These are phyloP conservation scores for Hydrozoanthus tunicans DNA, from an alignment of 64 coral and sea anemone species.

Conservation along the genomic window DNA sequence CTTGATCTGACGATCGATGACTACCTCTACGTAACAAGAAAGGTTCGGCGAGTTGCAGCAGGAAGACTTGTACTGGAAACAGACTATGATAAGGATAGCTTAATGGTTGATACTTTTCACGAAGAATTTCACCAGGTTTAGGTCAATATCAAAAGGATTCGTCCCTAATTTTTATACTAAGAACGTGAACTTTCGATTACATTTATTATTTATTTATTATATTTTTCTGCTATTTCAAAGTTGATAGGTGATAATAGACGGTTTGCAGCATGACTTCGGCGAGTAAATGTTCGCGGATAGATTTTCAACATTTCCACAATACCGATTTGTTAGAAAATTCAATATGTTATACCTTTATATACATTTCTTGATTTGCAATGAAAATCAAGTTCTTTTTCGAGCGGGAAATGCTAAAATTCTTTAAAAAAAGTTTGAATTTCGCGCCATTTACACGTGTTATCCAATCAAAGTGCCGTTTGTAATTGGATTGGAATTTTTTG, in stretches of 20 bases:
- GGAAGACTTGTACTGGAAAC: slow-evolving; percentile 8
- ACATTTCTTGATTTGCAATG: no score
- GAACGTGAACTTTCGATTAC: background rate
- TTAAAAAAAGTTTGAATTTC: background rate
- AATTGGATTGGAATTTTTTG: background rate
- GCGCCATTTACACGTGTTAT: background rate
- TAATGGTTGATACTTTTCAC: slow-evolving; percentile 23
- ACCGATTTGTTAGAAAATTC: no score
- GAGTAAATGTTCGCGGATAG: no score
- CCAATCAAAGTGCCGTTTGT: background rate
- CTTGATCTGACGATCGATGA: slow-evolving; percentile 9
- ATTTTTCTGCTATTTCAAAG: no score
- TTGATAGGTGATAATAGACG: no score
- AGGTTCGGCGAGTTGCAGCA: slow-evolving; percentile 9
- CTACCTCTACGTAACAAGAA: background rate
- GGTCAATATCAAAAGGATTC: background rate
- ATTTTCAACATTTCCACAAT: no score
- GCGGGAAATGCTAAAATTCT: no score
- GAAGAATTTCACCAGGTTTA: slow-evolving; percentile 5
- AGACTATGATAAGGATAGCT: slow-evolving; percentile 17
- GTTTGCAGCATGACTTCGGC: no score
- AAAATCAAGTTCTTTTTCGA: no score
- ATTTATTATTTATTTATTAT: no score
- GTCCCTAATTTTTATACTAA: background rate
- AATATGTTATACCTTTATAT: no score